A percentile compares a stretch with the other conserved stretches of the same genome.
phyloP scores from a whole-genome alignment of 2,113 vertebrate species.

The Ramphastos sulfuratus region DNA sequence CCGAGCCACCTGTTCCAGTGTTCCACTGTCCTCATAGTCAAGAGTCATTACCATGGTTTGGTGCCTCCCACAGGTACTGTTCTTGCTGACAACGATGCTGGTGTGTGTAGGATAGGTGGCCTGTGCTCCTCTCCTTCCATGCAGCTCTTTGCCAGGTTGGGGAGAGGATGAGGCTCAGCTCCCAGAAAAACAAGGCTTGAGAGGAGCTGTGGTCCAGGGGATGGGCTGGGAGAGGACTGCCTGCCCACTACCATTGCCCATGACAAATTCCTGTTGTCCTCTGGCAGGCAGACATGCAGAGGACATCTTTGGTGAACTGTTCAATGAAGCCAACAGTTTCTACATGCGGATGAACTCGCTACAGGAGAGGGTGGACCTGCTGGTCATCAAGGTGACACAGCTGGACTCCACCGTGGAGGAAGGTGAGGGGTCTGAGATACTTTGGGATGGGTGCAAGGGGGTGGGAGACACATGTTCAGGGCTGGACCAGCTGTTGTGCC shows the following conservation, averaged over 20 bases:
- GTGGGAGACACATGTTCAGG: accelerated
- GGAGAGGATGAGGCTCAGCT: not conserved
- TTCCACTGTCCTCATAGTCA: no score
- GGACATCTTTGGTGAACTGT: slow-evolving; percentile 93
- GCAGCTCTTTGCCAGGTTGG: not conserved
- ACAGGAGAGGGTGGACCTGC: slow-evolving; percentile 91
- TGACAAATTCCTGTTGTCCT: accelerated
- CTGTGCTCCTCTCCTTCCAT: not conserved
- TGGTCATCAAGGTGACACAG: slow-evolving; percentile 93
- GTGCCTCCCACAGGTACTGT: accelerated
- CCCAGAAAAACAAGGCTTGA: not conserved
- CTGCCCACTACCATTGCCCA: not conserved
- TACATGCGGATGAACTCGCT: slow-evolving; percentile 92
- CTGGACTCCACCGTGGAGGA: slow-evolving; percentile 93
- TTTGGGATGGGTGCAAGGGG: not conserved
- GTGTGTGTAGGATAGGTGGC: accelerated
- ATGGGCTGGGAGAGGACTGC: not conserved
- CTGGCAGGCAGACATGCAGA: slow-evolving; percentile 85
- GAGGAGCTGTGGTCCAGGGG: not conserved
- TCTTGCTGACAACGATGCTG: not conserved
- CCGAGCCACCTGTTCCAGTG: no score
- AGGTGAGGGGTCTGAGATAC: slow-evolving; percentile 69
- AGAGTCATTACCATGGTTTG: accelerated
- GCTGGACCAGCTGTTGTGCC: accelerated
- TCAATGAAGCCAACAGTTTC: slow-evolving; percentile 93